Conservation (phyloP, 2,797 vertebrate species). For the Ptychobarbus kaznakovi region DNA sequence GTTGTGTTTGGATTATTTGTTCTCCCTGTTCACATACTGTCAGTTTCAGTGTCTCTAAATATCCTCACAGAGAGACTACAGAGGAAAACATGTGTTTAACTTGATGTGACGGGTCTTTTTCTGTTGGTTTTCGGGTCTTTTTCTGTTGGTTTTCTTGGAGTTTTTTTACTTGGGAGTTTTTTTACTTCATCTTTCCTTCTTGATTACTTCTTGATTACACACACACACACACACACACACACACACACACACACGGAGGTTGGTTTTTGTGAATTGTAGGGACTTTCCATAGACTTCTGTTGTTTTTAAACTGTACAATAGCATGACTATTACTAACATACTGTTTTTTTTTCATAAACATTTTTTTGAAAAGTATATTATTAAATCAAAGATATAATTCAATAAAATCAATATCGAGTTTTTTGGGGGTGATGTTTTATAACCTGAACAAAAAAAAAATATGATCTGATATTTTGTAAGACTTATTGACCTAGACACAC, state of each 20-base stretch:
- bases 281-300: no score
- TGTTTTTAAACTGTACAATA: no score
- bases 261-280: no score
- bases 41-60: slow-evolving; percentile 41
- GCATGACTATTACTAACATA: no score
- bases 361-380: not conserved
- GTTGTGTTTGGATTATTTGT: slow-evolving; percentile 37
- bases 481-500: no score
- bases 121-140: not conserved
- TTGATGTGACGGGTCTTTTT: not conserved
- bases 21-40: slow-evolving; percentile 7
- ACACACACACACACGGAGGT: slow-evolving; percentile 3
- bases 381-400: not conserved
- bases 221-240: not conserved
- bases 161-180: not conserved
- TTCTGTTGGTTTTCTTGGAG: not conserved
- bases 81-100: not conserved
- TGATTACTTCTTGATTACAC: not conserved
- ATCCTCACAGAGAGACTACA: not conserved
- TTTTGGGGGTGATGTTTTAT: not conserved
- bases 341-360: no score
- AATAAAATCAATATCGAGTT: not conserved
- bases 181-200: not conserved
- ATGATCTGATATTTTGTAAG: not conserved
- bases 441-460: not conserved